Base-by-base conservation (phyloP, 2,113 vertebrate genomes). In the Phalacrocorax aristotelis region DNA sequence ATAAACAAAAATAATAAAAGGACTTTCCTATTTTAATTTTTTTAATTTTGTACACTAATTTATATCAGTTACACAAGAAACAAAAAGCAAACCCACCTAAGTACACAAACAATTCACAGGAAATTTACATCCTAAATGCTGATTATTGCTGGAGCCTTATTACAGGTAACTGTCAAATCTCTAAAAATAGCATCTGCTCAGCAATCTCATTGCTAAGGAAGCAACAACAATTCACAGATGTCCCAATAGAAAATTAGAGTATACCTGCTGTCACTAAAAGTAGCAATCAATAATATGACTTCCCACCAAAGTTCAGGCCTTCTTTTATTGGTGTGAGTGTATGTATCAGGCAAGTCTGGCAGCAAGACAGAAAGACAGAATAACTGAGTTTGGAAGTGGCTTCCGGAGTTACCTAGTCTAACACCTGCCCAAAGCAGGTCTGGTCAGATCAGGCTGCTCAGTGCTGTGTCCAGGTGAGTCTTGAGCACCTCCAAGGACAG, bases 191-290 rank as follows among this genome's bases (percentile, higher is more conserved):
- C 52, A 85, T 38, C 49, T 83, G 16, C 58, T 79, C 84, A 94
- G 66, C 34, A 69, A 70, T 65, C 44, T 70, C 87, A 85, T 5
- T 40, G 32, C 40, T 86, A 80, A 66, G 68, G 58, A 88, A 83
- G 15, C 5, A 34, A 44, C 0, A 1, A 64, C 23, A 85, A 40
- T 26, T 83, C 15, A 36, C 1, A 0, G 26, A 46, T 17, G 26
- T 46, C 38, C 44, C 36, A 85, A 27, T 0, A 72, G 46, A 85
- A 93, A 83, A 83, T 25, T 2, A 58, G 49, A 94, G 13, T 49
- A 48, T 72, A 87, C 5, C 40, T 57, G 23, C 90, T 69, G 36
- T 61, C 22, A 13, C 22, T 66, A 92, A 52, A 89, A 77, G 49
- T 32, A 90, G 12, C 0, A 0, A 77, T 42, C 34, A 86, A 92